Conservation (phyloP, 2,888 invertebrate genomes). For the Stenurella melanura region DNA sequence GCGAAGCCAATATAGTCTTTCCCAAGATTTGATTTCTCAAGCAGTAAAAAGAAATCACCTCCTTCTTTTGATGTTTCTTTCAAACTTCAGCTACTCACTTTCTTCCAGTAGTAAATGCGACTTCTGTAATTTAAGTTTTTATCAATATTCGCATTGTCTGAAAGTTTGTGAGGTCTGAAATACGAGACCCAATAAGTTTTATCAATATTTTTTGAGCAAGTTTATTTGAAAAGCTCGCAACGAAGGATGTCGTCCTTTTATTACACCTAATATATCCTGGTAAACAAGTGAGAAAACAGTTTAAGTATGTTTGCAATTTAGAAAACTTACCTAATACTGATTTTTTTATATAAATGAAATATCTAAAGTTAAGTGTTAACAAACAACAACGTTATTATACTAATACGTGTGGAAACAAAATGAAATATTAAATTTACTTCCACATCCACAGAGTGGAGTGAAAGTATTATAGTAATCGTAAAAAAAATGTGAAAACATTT, state of each 20-base stretch:
- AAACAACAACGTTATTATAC: too few relatives aligned
- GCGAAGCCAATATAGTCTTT: neutral
- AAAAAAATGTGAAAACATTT: too few relatives aligned
- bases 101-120: neutral
- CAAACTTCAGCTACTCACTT: neutral
- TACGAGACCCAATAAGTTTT: neutral
- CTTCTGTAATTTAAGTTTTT: neutral
- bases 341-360: too few relatives aligned
- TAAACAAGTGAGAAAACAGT: neutral
- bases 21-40: neutral
- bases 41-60: neutral
- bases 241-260: conserved; percentile 2
- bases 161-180: neutral
- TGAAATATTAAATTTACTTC: too few relatives aligned
- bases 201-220: neutral
- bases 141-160: neutral
- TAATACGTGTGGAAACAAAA: too few relatives aligned
- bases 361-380: too few relatives aligned
- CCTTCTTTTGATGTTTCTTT: neutral
- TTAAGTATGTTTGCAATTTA: neutral
- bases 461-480: too few relatives aligned
- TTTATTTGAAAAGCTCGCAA: neutral
- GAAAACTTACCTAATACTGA: neutral
- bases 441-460: too few relatives aligned
- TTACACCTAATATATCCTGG: neutral